A percentile compares a stretch with the other conserved stretches of the same genome.
Conservation (phyloP, 2,113 vertebrate genomes). For the Oreotrochilus melanogaster region DNA sequence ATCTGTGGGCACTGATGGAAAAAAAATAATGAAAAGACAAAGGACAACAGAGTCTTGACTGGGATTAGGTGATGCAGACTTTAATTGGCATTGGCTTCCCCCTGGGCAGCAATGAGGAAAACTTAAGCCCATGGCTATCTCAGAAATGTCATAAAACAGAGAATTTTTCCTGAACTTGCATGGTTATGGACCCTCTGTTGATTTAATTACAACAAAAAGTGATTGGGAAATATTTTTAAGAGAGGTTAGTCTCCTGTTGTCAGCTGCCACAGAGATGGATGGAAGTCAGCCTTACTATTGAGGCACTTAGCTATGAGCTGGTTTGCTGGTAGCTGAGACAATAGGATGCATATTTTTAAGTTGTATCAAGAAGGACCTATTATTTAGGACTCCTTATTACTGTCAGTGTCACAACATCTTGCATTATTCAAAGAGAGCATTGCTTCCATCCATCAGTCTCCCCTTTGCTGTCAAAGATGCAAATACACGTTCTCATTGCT, state of each 20-base stretch:
- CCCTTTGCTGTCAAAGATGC: constrained; percentile 81
- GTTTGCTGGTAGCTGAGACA: constrained; percentile 65
- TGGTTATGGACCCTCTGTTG: not conserved
- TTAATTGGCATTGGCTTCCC: not conserved
- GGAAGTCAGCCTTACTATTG: constrained; percentile 17
- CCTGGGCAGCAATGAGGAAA: not conserved
- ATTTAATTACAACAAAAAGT: constrained; percentile 58
- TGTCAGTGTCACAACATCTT: constrained; percentile 77
- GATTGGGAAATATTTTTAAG: constrained; percentile 66
- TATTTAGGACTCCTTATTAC: constrained; percentile 76
- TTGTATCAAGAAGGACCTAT: constrained; percentile 71
- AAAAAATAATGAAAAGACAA: constrained; percentile 15
- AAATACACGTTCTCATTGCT: constrained; percentile 69
- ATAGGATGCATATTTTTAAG: constrained; percentile 73
- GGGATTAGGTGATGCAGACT: not conserved
- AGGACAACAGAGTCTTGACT: not conserved
- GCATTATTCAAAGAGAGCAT: constrained; percentile 79
- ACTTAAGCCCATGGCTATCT: not conserved
- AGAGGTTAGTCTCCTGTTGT: constrained; percentile 67
- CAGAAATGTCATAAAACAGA: not conserved
- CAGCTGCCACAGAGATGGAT: constrained; percentile 75
- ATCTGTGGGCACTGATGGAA: not conserved
- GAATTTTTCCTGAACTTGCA: not conserved
- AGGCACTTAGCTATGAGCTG: constrained; percentile 35
- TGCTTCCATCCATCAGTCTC: constrained; percentile 77